Evolutionary conservation across 2,797 vertebrate species (phyloP).

Genomic region (Microctenopoma lineatum): DNA sequence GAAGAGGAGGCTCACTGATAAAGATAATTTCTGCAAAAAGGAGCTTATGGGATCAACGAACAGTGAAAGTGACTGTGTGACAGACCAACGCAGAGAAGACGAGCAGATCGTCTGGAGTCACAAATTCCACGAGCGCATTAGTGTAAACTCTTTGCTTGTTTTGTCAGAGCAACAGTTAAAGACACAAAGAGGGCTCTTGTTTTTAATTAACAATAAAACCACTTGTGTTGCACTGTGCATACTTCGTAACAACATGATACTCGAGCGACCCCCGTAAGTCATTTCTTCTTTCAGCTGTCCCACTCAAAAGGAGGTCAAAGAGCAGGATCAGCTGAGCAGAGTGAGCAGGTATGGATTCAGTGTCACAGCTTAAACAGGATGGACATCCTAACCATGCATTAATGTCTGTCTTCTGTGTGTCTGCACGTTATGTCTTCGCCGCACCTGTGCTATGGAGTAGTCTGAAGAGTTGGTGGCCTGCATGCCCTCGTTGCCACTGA

Average conservation of each 20-base stretch:
- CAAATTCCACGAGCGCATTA: too few relatives aligned
- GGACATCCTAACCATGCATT: conserved; percentile 11
- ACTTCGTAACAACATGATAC: conserved; percentile 32
- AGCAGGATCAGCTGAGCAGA: conserved; percentile 26
- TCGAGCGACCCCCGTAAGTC: conserved; percentile 18
- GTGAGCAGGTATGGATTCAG: conserved; percentile 27
- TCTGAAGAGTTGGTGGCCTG: conserved; percentile 98
- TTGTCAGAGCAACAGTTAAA: not conserved
- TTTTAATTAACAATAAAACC: conserved; percentile 4
- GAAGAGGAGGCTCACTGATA: conserved; percentile 26
- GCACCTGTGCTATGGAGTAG: conserved; percentile 98
- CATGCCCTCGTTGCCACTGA: conserved; percentile 99
- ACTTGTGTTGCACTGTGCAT: not conserved
- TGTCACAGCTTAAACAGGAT: conserved; percentile 1
- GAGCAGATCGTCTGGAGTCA: not conserved
- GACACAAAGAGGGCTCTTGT: too few relatives aligned
- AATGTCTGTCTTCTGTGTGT: conserved; percentile 1
- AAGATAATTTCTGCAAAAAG: conserved; percentile 41
- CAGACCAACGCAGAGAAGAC: conserved; percentile 29
- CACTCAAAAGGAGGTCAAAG: conserved; percentile 46
- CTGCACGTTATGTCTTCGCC: not conserved
- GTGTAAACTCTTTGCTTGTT: not conserved
- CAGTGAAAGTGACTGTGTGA: conserved; percentile 30
- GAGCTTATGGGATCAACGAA: conserved; percentile 47
- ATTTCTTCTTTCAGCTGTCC: conserved; percentile 22